Percentiles rank a stretch among this genome's conserved stretches.
phyloP scores from a whole-genome alignment of 2,797 vertebrate genomes.

The Channa striata region DNA sequence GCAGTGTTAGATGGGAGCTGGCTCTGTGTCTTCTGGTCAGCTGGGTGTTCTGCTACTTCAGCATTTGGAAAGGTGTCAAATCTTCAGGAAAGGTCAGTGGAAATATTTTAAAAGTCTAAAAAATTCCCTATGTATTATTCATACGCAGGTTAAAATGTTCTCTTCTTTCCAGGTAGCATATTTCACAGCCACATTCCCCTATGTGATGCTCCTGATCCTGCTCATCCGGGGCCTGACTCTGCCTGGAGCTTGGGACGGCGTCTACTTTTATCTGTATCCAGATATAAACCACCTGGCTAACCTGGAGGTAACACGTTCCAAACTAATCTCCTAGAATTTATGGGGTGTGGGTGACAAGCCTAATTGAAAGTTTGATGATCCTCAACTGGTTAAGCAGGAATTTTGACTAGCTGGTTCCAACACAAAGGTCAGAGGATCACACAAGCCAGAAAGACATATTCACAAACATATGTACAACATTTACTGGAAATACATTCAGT shows the following conservation, averaged over 20 bases:
- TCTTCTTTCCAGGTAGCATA: slow-evolving; percentile 59
- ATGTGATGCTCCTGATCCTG: slow-evolving; percentile 70
- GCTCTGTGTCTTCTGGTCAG: slow-evolving; percentile 62
- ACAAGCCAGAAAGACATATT: no score
- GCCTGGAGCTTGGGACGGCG: slow-evolving; percentile 74
- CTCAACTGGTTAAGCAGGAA: no score
- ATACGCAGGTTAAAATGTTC: neutral
- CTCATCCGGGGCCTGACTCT: slow-evolving; percentile 72
- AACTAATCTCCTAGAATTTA: no score
- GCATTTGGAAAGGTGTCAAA: slow-evolving; percentile 73
- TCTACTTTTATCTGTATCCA: slow-evolving; percentile 73
- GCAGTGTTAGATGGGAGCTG: slow-evolving; percentile 68
- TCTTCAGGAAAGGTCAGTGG: slow-evolving; percentile 65
- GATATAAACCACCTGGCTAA: slow-evolving; percentile 58
- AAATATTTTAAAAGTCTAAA: neutral
- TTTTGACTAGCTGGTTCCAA: no score
- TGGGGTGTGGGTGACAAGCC: no score
- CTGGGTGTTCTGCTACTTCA: slow-evolving; percentile 73
- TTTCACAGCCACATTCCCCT: slow-evolving; percentile 74
- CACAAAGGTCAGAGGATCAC: no score
- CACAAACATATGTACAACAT: no score
- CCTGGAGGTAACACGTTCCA: slow-evolving; percentile 47
- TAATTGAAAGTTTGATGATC: no score
- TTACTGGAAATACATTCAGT: no score
- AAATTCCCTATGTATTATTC: no score